A percentile compares a stretch with the other conserved stretches of the same genome.
Conservation (phyloP, 2,113 vertebrate genomes). For the Athene noctua region DNA sequence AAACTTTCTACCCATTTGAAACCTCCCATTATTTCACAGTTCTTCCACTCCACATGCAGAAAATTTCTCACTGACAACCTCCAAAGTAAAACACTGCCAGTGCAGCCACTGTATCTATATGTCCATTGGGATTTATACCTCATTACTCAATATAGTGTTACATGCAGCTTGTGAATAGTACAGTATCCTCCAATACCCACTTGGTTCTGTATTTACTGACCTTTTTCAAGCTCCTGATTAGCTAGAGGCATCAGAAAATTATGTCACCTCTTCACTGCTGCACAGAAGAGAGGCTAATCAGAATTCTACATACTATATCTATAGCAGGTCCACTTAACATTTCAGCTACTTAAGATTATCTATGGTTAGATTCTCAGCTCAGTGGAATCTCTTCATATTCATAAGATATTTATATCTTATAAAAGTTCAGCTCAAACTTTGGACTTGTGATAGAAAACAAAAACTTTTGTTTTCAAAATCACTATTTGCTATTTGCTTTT, state of each 20-base stretch:
- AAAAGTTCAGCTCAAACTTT: background rate
- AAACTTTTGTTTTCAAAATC: background rate
- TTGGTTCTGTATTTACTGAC: background rate
- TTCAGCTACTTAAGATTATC: background rate
- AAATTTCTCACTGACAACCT: background rate
- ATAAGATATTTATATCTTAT: background rate
- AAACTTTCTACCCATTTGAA: background rate
- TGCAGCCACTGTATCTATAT: background rate
- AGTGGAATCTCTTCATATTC: background rate
- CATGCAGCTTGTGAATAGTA: background rate
- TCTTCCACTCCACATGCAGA: background rate
- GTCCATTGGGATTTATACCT: background rate
- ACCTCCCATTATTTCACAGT: background rate
- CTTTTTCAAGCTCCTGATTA: background rate
- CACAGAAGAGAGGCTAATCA: background rate
- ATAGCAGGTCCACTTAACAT: background rate
- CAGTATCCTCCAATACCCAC: background rate
- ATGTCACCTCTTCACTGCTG: background rate
- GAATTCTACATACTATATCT: background rate
- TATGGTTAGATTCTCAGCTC: background rate
- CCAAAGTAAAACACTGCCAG: background rate
- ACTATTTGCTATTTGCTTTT: background rate
- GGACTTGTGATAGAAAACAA: background rate
- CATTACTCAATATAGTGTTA: background rate
- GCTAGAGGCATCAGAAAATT: background rate